These are phyloP conservation scores for Bubo blakistoni DNA, from an alignment of 2,113 vertebrate species.

Conservation along the genomic window DNA sequence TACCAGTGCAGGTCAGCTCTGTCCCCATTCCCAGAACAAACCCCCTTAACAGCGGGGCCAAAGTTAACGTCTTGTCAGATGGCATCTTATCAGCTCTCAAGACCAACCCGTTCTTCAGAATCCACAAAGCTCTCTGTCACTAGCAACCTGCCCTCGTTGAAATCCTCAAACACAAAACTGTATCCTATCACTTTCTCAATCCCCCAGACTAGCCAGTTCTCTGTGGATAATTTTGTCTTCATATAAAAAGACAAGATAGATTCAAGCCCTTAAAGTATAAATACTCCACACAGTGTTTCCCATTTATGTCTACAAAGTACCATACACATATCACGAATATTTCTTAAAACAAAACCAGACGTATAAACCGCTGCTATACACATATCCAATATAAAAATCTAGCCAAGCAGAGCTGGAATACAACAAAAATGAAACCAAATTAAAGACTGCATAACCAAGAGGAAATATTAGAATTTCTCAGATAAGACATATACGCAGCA, in stretches of 20 bases:
- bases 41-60: accelerated
- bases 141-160: not conserved
- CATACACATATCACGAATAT: not conserved
- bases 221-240: not conserved
- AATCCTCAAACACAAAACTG: not conserved
- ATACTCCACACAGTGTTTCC: not conserved
- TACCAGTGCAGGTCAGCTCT: accelerated
- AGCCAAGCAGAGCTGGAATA: not conserved
- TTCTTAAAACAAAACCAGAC: not conserved
- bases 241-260: not conserved
- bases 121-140: not conserved
- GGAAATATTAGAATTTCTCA: not conserved
- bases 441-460: not conserved
- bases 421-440: not conserved
- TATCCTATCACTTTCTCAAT: not conserved
- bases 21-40: not conserved
- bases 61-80: not conserved
- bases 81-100: accelerated
- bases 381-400: not conserved
- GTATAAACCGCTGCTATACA: not conserved
- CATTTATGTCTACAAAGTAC: not conserved
- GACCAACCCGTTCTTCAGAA: not conserved
- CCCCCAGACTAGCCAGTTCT: not conserved
- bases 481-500: not conserved
- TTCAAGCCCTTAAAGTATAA: not conserved